These are phyloP conservation scores for Daktulosphaira vitifoliae DNA, from an alignment of 1,140 invertebrate genomes.

Conservation along the genomic window DNA sequence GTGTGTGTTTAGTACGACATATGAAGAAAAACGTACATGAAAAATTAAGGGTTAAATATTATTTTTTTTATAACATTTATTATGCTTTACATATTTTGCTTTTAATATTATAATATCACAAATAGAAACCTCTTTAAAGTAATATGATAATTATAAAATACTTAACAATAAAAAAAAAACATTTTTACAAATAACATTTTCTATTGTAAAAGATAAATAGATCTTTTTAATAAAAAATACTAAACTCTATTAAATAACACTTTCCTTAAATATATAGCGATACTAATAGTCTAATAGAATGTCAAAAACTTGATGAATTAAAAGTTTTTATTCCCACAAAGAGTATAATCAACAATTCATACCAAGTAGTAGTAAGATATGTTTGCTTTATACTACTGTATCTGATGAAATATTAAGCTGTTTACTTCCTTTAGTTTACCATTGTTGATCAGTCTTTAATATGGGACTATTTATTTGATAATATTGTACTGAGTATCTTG, in stretches of 20 bases:
- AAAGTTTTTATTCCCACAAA: slow-evolving; percentile 19
- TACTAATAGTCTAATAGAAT: too few species aligned
- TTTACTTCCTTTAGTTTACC: slow-evolving; percentile 4
- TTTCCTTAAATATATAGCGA: too few species aligned
- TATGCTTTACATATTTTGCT: not conserved
- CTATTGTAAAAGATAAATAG: too few species aligned
- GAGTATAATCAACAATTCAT: not conserved
- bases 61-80: not conserved
- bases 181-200: too few species aligned
- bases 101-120: too few species aligned
- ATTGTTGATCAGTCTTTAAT: slow-evolving; percentile 22
- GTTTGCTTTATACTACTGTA: slow-evolving; percentile 7
- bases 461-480: slow-evolving; percentile 24
- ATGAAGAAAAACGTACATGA: not conserved
- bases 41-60: slow-evolving; percentile 1
- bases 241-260: too few species aligned
- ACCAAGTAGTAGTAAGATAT: slow-evolving; percentile 4
- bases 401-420: not conserved
- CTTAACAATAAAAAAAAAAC: too few species aligned
- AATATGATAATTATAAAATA: too few species aligned
- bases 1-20: not conserved
- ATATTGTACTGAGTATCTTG: slow-evolving; percentile 17
- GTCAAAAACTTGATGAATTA: too few species aligned
- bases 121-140: too few species aligned
- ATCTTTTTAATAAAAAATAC: too few species aligned